Conservation (phyloP, 2,797 vertebrate genomes). For the Sitta carolinensis region DNA sequence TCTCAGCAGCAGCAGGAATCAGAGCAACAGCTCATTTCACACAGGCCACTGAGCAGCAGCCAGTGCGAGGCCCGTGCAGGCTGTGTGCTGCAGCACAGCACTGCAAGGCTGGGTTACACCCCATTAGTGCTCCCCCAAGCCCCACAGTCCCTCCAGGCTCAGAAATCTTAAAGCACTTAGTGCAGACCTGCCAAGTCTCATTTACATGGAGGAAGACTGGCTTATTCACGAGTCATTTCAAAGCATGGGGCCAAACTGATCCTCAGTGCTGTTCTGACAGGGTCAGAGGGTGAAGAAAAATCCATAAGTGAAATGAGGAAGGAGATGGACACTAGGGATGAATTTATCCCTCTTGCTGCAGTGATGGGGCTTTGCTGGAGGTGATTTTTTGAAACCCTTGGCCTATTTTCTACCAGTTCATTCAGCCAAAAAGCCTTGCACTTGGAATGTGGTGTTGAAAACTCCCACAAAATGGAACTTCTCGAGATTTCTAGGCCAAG, state of each 20-base stretch:
- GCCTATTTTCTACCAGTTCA: neutral
- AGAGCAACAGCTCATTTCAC: constrained; percentile 28
- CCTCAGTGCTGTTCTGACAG: constrained; percentile 17
- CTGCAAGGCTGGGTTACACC: constrained; percentile 17
- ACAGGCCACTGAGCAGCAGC: constrained; percentile 57
- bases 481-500: constrained; percentile 15
- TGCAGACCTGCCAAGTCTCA: constrained; percentile 37
- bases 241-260: constrained; percentile 34
- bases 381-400: constrained; percentile 6
- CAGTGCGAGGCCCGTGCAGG: neutral
- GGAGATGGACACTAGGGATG: neutral
- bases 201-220: constrained; percentile 11
- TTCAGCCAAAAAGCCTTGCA: neutral
- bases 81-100: neutral
- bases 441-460: neutral
- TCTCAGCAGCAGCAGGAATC: neutral
- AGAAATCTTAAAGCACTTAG: constrained; percentile 40
- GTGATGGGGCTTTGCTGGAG: constrained; percentile 2
- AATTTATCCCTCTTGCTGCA: neutral
- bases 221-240: constrained; percentile 51
- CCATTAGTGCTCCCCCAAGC: constrained; percentile 3
- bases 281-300: constrained; percentile 42
- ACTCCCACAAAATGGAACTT: constrained; percentile 23
- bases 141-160: constrained; percentile 8
- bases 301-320: neutral